These are phyloP conservation scores for Gallinago media DNA, from an alignment of 2,113 vertebrate species.

Conservation along the genomic window DNA sequence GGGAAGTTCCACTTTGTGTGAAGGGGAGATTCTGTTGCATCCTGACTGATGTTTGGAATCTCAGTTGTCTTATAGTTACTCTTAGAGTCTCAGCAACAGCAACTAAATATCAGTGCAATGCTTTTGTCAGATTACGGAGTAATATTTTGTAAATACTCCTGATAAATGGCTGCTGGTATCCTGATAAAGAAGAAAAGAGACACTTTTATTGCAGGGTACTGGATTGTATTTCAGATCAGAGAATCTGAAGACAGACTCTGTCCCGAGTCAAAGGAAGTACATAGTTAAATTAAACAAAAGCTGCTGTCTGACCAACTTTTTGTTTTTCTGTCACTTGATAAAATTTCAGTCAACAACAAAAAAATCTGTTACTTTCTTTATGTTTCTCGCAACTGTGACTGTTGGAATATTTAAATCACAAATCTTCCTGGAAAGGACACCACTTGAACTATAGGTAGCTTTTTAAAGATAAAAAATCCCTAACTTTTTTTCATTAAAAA, in stretches of 20 bases:
- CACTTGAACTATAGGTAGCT: background rate
- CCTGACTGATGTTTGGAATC: background rate
- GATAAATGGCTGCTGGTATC: background rate
- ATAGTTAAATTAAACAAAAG: background rate
- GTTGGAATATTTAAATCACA: background rate
- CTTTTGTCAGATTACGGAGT: background rate
- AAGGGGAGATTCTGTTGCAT: background rate
- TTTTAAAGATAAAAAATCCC: background rate
- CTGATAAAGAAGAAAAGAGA: background rate
- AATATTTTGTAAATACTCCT: background rate
- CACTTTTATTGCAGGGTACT: background rate
- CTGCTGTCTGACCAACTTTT: background rate
- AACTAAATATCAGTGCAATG: rapidly evolving
- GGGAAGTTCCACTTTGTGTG: rapidly evolving
- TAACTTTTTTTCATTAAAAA: background rate
- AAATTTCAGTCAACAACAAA: background rate
- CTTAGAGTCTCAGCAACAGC: background rate
- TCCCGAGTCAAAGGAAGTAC: background rate
- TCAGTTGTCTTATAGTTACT: background rate
- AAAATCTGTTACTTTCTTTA: background rate
- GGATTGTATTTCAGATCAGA: background rate
- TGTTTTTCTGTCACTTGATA: background rate
- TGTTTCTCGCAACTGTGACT: background rate
- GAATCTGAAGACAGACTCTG: background rate
- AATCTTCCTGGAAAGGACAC: background rate